Percentiles rank a stretch among this genome's conserved stretches.
Conservation (phyloP, 2,888 invertebrate genomes). For the Phanerotoma sp. region DNA sequence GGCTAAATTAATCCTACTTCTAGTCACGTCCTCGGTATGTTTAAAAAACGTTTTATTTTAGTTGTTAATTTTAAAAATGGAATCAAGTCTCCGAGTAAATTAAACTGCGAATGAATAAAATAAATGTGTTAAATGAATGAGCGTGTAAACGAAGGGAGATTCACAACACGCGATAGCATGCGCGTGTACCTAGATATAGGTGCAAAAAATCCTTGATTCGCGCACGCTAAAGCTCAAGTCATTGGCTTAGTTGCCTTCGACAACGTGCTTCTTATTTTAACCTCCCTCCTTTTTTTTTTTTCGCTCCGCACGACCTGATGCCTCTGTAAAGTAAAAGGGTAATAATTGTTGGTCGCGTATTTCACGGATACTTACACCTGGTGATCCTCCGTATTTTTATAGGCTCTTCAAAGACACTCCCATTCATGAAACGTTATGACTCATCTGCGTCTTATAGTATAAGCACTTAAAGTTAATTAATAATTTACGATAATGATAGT, state of each 20-base stretch:
- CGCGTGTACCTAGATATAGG: conserved; percentile 54
- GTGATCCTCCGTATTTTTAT: not conserved
- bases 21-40: too few species aligned
- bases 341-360: not conserved
- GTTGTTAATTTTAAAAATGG: not conserved
- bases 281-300: conserved; percentile 57
- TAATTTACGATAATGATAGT: too few species aligned
- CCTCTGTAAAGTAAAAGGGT: conserved; percentile 50
- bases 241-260: conserved; percentile 50
- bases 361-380: not conserved
- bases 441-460: not conserved
- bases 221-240: conserved; percentile 52
- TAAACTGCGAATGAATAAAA: conserved; percentile 1
- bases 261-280: conserved; percentile 53
- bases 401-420: not conserved
- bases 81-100: not conserved
- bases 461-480: too few species aligned
- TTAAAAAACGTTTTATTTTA: too few species aligned
- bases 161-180: conserved; percentile 30
- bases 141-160: not conserved
- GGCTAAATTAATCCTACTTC: too few species aligned
- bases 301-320: conserved; percentile 56
- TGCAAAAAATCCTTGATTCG: conserved; percentile 55
- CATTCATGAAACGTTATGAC: not conserved
- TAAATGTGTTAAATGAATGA: not conserved